Evolutionary conservation across 2,888 invertebrate species (phyloP), one percentile per base, ranked within the genome.

Genomic region (Acronicta alni): DNA sequence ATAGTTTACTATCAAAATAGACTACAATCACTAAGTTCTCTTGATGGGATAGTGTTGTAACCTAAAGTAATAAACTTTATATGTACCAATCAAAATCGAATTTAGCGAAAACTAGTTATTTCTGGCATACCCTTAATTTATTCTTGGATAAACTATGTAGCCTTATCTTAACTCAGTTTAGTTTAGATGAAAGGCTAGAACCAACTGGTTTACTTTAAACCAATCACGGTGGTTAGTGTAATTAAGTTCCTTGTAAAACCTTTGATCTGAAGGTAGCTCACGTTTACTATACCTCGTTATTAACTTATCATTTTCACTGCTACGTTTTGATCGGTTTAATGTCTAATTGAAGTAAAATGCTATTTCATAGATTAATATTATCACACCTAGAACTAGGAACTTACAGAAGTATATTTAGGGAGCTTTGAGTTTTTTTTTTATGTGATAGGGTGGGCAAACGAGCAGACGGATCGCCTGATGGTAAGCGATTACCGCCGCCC

Each of bases 1-100:
- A 30, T 61, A 69, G 49, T 65, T 17, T 18, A 44, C 57, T 35
- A 56, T 57, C 42, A 56, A 56, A 71, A 44, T 32, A 43, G 46
- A 45, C 46, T 66, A 65, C 51, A 65, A 70, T 55, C 15, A 44
- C 37, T 20, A 30, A 26, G n/a, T 42, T 55, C 49, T 55, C 46
- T 46, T 23, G 15, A 30, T 43, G 71, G 66, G 56, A 51, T 46
- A 64, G 15, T 39, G 39, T 35, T 52, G 17, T 42, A 32, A 8
- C 35, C 35, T 35, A n/a, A 35, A 35, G n/a, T 35, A 35, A n/a
- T 35, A n/a, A 35, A 58, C 46, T 57, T 48, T 26, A 32, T 44
- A 51, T 57, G 53, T 54, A 38, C 43, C 32, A 49, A 51, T 67
- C 26, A 32, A 67, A 54, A 53, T 51, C 32, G 16, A 41, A 47